phyloP scores from a whole-genome alignment of 2,113 vertebrate species.

The Vulpes lagopus region DNA sequence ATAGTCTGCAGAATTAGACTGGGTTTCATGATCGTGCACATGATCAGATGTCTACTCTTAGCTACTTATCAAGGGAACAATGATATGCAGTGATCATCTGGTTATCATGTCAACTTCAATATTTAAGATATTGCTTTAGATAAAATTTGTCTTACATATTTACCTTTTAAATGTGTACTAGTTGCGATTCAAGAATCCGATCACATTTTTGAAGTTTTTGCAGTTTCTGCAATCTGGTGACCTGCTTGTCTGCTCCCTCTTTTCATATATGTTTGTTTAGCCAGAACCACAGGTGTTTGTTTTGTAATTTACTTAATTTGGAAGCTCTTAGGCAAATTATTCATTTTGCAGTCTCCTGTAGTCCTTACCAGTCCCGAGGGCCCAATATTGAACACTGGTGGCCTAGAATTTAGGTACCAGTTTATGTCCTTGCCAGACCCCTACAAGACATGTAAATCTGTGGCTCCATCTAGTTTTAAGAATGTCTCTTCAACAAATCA shows the following conservation, averaged over 20 bases:
- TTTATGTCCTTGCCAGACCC: neutral
- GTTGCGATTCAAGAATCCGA: neutral
- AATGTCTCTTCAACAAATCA: neutral
- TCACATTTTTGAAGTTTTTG: neutral
- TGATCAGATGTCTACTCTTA: neutral
- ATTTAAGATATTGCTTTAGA: neutral
- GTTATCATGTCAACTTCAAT: neutral
- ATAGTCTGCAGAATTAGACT: neutral
- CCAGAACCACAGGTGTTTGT: neutral
- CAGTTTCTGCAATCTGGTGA: neutral
- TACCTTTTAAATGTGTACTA: neutral
- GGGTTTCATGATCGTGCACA: rapidly evolving
- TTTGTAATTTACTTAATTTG: neutral
- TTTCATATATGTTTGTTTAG: neutral
- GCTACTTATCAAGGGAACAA: neutral
- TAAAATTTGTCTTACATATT: neutral
- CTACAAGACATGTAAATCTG: neutral
- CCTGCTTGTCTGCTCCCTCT: neutral
- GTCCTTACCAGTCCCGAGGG: rapidly evolving
- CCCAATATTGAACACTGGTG: too few relatives aligned
- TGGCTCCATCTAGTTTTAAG: neutral
- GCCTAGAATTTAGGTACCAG: neutral
- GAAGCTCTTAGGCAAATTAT: neutral
- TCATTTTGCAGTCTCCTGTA: neutral
- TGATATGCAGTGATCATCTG: neutral